Base-by-base conservation (phyloP, 2,888 invertebrate genomes). In the Encarsia formosa region DNA sequence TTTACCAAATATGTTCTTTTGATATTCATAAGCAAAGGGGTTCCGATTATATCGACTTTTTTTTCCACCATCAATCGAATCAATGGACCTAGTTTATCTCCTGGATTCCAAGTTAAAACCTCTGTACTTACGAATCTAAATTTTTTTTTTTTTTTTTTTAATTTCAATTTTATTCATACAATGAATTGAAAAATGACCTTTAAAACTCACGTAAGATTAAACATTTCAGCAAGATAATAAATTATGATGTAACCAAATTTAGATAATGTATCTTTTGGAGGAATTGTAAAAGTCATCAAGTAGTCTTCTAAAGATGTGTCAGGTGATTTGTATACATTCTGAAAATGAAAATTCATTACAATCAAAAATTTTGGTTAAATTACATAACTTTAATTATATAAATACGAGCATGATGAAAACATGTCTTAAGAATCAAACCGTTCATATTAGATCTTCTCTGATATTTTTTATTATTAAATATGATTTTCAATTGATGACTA, bases 191-290 rank as follows among this genome's bases (percentile, higher is more conserved):
- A n/a, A n/a, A n/a, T n/a, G n/a, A n/a, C n/a, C n/a, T n/a, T n/a
- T n/a, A n/a, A n/a, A n/a, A 48, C 45, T 41, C 35, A 63, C 63
- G 55, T 60, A 11, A 64, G 60, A 53, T 64, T 64, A 38, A 54
- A 64, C 8, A 64, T 48, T 16, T 63, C 59, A 6, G 57, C 48
- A 1, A 61, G 31, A 46, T 59, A 59, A 11, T 51, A 48, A 2
- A 56, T 6, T 6, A 58, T 26, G 3, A 47, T 52, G 29, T 56
- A 62, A 4, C 38, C 48, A 41, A 57, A 51, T 29, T 51, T 51
- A 1, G 51, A 24, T 3, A 43, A 19, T n/a, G 31, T 22, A 13
- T 49, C 49, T n/a, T 16, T 42, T 11, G 37, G 18, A n/a, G 13
- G 35, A 6, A 18, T 38, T 13, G 20, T 20, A 8, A 31, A 38